phyloP scores from a whole-genome alignment of 2,888 invertebrate species.

The Ichneumoninae sp. region DNA sequence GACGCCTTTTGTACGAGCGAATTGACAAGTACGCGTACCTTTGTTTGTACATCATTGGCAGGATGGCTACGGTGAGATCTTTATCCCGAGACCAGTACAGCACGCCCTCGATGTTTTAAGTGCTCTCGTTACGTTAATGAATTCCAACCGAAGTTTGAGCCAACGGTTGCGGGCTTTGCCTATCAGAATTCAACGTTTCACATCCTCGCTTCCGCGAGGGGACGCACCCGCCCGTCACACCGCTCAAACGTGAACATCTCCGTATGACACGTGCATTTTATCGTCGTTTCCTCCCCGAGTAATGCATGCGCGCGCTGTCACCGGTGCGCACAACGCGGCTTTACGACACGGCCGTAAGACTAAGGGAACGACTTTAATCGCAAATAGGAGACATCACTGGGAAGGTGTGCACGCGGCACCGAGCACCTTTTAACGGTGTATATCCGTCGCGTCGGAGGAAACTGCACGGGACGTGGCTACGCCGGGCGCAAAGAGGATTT shows the following conservation, averaged over 20 bases:
- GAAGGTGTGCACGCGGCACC: slow-evolving; percentile 8
- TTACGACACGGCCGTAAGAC: slow-evolving; percentile 40
- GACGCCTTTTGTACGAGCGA: neutral
- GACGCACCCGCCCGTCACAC: slow-evolving; percentile 47
- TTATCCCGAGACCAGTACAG: slow-evolving; percentile 2
- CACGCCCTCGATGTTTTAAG: slow-evolving; percentile 65
- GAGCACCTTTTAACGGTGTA: slow-evolving; percentile 3
- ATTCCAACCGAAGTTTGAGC: slow-evolving; percentile 74
- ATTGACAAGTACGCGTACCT: neutral
- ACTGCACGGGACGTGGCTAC: slow-evolving; percentile 23
- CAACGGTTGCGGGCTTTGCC: slow-evolving; percentile 57
- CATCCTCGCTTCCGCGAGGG: slow-evolving; percentile 52
- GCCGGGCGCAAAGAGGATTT: neutral
- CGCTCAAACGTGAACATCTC: slow-evolving; percentile 46
- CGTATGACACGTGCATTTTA: slow-evolving; percentile 71
- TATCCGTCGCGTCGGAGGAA: slow-evolving; percentile 5
- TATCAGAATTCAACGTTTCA: slow-evolving; percentile 16
- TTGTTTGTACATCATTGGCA: neutral
- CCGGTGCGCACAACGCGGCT: slow-evolving; percentile 36
- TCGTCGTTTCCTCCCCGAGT: slow-evolving; percentile 63
- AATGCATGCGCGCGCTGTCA: slow-evolving; percentile 51
- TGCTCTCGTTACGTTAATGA: slow-evolving; percentile 73
- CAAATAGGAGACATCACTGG: slow-evolving; percentile 34
- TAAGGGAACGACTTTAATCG: slow-evolving; percentile 47
- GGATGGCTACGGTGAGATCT: neutral